Evolutionary conservation across 35 echinoderm and acorn worm species (phyloP).

Genomic region (Lytechinus variegatus): DNA sequence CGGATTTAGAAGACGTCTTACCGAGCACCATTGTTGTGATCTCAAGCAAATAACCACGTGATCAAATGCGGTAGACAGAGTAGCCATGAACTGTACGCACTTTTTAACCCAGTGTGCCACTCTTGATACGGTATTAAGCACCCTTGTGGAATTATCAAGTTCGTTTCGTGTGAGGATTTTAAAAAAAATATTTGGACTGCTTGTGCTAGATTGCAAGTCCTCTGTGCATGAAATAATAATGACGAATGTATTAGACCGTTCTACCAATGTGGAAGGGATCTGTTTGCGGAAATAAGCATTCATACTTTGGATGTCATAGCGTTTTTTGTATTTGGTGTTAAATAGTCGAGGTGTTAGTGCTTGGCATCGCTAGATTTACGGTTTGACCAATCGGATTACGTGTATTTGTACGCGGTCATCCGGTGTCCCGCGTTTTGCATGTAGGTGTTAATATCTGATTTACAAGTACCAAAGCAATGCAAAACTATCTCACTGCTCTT

Average conservation of each 20-base stretch:
- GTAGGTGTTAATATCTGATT: not conserved
- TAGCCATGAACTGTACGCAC: conserved; percentile 9
- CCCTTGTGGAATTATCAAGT: not conserved
- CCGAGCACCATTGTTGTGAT: not conserved
- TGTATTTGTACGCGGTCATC: not conserved
- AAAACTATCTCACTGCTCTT: too few relatives aligned
- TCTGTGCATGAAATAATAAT: too few relatives aligned
- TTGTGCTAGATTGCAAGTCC: not conserved
- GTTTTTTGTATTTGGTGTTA: not conserved
- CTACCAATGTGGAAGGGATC: too few relatives aligned
- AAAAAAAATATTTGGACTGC: not conserved
- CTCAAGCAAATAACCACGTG: not conserved
- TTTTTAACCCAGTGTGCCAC: not conserved
- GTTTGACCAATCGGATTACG: not conserved
- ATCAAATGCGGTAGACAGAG: not conserved
- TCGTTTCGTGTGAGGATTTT: not conserved
- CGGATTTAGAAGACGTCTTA: conserved; percentile 10
- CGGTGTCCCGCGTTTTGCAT: not conserved
- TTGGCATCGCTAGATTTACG: not conserved
- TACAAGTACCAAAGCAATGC: too few relatives aligned
- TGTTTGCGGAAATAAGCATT: too few relatives aligned
- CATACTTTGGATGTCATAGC: too few relatives aligned
- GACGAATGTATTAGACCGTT: too few relatives aligned
- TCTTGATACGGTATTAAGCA: not conserved
- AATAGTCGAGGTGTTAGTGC: not conserved